Conservation (phyloP, 1,140 invertebrate species). For the Arctopsyche grandis region DNA sequence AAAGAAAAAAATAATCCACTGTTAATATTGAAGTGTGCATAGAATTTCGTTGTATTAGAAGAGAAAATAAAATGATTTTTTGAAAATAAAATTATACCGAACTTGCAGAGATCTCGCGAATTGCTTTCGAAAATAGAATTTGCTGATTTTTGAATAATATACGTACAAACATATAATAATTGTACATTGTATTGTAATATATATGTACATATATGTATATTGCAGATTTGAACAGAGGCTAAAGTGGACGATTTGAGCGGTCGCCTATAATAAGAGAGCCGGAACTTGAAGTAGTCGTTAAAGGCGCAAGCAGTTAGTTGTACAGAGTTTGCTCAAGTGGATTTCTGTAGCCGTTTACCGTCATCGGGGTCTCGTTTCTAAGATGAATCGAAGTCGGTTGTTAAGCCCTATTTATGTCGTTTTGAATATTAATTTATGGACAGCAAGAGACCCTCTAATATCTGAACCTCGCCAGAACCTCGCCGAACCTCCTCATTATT, state of each 20-base stretch:
- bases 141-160: too few species aligned
- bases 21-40: too few species aligned
- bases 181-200: too few species aligned
- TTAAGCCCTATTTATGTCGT: not conserved
- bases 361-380: slow-evolving; percentile 8
- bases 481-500: not conserved
- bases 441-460: not conserved
- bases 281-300: slow-evolving; percentile 20
- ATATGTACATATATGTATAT: too few species aligned
- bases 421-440: slow-evolving; percentile 25
- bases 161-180: too few species aligned
- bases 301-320: slow-evolving; percentile 12
- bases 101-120: too few species aligned
- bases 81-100: too few species aligned
- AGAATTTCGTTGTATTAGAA: too few species aligned
- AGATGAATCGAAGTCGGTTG: slow-evolving; percentile 9
- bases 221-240: too few species aligned
- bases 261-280: slow-evolving; percentile 2
- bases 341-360: not conserved
- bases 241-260: not conserved
- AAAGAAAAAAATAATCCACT: not conserved
- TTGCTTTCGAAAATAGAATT: too few species aligned
- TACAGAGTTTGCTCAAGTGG: slow-evolving; percentile 5
- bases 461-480: not conserved
- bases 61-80: too few species aligned